Conservation (phyloP, 2,113 vertebrate genomes). For the Callipepla californica region DNA sequence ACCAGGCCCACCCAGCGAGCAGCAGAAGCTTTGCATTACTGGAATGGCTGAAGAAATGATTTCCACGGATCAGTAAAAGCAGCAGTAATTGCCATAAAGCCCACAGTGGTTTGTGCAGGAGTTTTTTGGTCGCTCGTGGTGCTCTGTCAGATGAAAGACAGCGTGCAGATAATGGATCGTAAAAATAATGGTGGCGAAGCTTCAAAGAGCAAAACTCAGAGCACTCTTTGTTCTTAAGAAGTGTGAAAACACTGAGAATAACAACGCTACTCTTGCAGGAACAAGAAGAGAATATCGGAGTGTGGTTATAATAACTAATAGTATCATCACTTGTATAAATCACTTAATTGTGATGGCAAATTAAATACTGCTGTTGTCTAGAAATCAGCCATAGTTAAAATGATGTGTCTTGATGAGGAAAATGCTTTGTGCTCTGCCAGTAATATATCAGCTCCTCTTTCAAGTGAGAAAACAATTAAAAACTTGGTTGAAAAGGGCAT, state of each 20-base stretch:
- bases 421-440: constrained; percentile 27
- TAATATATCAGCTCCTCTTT: constrained; percentile 69
- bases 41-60: constrained; percentile 29
- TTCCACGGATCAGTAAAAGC: constrained; percentile 28
- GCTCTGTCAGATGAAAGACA: constrained; percentile 21
- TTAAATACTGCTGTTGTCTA: constrained; percentile 50
- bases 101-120: neutral
- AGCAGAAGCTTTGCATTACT: constrained; percentile 33
- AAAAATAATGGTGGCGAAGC: neutral
- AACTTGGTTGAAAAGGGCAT: constrained; percentile 64
- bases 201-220: neutral
- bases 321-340: constrained; percentile 54
- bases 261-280: neutral
- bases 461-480: constrained; percentile 73
- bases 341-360: constrained; percentile 60
- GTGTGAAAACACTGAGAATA: neutral
- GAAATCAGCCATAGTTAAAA: constrained; percentile 48
- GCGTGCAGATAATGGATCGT: neutral
- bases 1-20: constrained; percentile 22
- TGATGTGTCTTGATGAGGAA: constrained; percentile 56
- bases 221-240: neutral
- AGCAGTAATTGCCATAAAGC: constrained; percentile 37
- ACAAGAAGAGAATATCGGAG: neutral
- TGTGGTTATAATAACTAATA: constrained; percentile 13
- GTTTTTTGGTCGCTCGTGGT: neutral